Evolutionary conservation across 1,140 invertebrate species (phyloP).

Genomic region (Drosophila persimilis): DNA sequence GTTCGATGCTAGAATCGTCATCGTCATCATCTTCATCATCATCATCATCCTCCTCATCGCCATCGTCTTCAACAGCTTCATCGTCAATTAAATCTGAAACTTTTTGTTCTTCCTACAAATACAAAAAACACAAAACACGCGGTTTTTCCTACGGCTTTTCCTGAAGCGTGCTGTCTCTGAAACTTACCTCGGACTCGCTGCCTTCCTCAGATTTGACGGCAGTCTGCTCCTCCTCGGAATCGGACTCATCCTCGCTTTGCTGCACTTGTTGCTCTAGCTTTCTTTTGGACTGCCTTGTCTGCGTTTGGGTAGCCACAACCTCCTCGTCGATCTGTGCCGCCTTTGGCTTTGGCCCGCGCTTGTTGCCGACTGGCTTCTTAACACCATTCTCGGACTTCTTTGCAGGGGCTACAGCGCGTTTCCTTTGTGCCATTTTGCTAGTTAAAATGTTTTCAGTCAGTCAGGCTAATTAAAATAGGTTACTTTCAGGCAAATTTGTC

Average conservation of each 20-base stretch:
- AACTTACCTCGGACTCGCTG: slow-evolving; percentile 54
- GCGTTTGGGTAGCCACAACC: slow-evolving; percentile 20
- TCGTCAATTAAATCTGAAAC: slow-evolving; percentile 19
- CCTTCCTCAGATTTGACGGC: slow-evolving; percentile 28
- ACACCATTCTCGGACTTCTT: slow-evolving; percentile 33
- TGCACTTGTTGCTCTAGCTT: slow-evolving; percentile 38
- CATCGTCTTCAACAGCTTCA: slow-evolving; percentile 50
- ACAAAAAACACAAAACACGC: slow-evolving; percentile 5
- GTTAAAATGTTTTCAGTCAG: not conserved
- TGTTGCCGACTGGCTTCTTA: slow-evolving; percentile 25
- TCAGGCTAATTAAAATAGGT: slow-evolving; percentile 2
- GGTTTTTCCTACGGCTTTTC: not conserved
- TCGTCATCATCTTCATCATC: slow-evolving; percentile 34
- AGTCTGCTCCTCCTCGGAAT: slow-evolving; percentile 41
- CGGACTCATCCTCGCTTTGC: slow-evolving; percentile 57
- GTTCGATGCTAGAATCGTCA: slow-evolving; percentile 43
- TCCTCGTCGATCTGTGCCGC: slow-evolving; percentile 32
- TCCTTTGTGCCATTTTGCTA: slow-evolving; percentile 57
- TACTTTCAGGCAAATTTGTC: not conserved
- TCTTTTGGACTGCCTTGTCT: slow-evolving; percentile 33
- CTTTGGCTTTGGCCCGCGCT: slow-evolving; percentile 40
- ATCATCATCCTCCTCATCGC: slow-evolving; percentile 19
- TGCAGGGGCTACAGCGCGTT: slow-evolving; percentile 31
- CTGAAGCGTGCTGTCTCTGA: not conserved
- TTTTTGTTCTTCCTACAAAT: slow-evolving; percentile 23